Percentiles rank a stretch among this genome's conserved stretches.
Evolutionary conservation across 2,797 vertebrate species (phyloP).

Genomic region (Diglossa cyanea): DNA sequence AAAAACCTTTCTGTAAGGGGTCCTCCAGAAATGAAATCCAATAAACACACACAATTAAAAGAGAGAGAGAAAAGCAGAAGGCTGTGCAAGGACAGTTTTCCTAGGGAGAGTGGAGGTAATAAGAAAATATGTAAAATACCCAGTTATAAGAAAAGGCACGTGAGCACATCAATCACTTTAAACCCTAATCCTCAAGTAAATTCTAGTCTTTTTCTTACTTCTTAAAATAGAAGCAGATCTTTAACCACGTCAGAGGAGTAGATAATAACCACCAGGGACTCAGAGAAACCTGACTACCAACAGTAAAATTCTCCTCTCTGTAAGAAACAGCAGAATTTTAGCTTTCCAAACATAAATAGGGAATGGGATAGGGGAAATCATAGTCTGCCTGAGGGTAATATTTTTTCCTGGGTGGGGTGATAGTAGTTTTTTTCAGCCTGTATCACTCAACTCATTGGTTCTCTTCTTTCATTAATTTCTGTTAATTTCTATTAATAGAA

Average conservation of each 20-base stretch:
- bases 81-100: background rate
- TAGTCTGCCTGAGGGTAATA: background rate
- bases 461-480: background rate
- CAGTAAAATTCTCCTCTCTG: background rate
- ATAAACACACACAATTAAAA: slow-evolving; percentile 1
- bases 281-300: background rate
- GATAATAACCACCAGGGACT: background rate
- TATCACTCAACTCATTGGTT: background rate
- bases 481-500: background rate
- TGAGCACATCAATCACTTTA: background rate
- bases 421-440: background rate
- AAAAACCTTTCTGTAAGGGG: background rate
- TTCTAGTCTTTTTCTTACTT: background rate
- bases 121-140: background rate
- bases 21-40: slow-evolving; percentile 3
- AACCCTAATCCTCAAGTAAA: slow-evolving; percentile 1
- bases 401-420: background rate
- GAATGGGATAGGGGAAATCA: background rate
- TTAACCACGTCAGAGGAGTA: background rate
- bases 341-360: background rate
- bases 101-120: background rate
- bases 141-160: background rate
- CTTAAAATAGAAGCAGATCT: slow-evolving; percentile 21
- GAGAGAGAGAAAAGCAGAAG: background rate
- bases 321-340: background rate